These are phyloP conservation scores for Empis livida DNA, from an alignment of 2,888 invertebrate species.

Conservation along the genomic window DNA sequence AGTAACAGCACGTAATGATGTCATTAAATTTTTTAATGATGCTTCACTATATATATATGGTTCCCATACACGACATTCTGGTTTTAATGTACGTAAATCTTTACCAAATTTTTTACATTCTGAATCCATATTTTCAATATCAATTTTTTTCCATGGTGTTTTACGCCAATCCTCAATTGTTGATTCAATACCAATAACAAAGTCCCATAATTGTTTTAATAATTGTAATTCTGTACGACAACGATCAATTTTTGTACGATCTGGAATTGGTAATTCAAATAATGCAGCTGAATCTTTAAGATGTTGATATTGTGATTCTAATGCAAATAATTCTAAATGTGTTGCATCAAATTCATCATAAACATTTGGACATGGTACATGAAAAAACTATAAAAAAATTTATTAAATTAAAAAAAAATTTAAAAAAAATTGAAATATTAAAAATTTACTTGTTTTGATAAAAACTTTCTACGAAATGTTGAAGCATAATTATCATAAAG, in stretches of 20 bases:
- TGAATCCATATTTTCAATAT: constrained; percentile 88
- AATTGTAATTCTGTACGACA: constrained; percentile 65
- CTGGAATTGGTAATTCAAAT: constrained; percentile 77
- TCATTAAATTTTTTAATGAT: constrained; percentile 82
- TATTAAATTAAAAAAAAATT: not conserved
- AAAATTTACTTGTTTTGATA: constrained; percentile 28
- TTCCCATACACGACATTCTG: constrained; percentile 67
- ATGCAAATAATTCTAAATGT: constrained; percentile 46
- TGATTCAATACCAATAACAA: constrained; percentile 63
- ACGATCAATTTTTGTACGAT: constrained; percentile 61
- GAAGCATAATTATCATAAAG: constrained; percentile 67
- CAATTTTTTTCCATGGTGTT: constrained; percentile 86
- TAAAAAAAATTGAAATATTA: constrained; percentile 1
- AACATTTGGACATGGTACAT: constrained; percentile 50
- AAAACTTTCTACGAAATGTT: constrained; percentile 65
- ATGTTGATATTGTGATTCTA: constrained; percentile 54
- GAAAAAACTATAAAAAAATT: constrained; percentile 42
- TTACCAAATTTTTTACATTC: constrained; percentile 88
- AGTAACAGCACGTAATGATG: constrained; percentile 81
- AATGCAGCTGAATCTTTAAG: constrained; percentile 62
- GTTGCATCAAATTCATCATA: constrained; percentile 58
- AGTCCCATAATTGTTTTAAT: constrained; percentile 80
- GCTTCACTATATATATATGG: constrained; percentile 68
- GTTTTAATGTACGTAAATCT: constrained; percentile 65
- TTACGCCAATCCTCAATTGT: constrained; percentile 87